Evolutionary conservation across 2,113 vertebrate genomes (phyloP).

Genomic region (Cavia aperea): DNA sequence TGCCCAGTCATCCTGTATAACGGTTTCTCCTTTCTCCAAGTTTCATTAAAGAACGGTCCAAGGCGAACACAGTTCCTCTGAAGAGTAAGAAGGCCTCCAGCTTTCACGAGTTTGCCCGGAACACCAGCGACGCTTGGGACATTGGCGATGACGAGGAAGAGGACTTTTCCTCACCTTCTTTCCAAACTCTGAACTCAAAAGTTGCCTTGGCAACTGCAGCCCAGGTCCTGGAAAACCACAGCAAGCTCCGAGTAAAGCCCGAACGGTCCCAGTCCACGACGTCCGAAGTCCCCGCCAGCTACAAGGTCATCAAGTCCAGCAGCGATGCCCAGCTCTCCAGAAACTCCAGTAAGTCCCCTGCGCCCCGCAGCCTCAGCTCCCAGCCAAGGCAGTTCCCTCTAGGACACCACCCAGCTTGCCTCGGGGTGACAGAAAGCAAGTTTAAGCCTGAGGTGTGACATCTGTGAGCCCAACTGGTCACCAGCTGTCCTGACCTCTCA

Average conservation of each 20-base stretch:
- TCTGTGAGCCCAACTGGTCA: background rate
- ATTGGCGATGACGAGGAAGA: constrained; percentile 91
- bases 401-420: background rate
- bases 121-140: constrained; percentile 96
- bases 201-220: constrained; percentile 75
- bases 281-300: constrained; percentile 74
- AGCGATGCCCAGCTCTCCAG: constrained; percentile 86
- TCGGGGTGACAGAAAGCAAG: background rate
- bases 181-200: constrained; percentile 78
- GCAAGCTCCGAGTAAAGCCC: constrained; percentile 73
- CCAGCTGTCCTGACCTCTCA: background rate
- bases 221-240: constrained; percentile 74
- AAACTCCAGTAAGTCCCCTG: constrained; percentile 79
- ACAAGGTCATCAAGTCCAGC: constrained; percentile 86
- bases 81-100: constrained; percentile 92
- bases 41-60: constrained; percentile 87
- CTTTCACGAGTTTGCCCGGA: constrained; percentile 93
- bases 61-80: constrained; percentile 79
- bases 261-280: constrained; percentile 68
- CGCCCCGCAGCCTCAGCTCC: background rate
- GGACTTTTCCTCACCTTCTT: constrained; percentile 73
- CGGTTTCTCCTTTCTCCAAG: constrained; percentile 72
- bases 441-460: background rate
- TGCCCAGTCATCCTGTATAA: background rate
- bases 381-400: background rate